Evolutionary conservation across 2,113 vertebrate genomes (phyloP), one percentile per base, ranked within the genome.

Genomic region (Entelurus aequoreus): DNA sequence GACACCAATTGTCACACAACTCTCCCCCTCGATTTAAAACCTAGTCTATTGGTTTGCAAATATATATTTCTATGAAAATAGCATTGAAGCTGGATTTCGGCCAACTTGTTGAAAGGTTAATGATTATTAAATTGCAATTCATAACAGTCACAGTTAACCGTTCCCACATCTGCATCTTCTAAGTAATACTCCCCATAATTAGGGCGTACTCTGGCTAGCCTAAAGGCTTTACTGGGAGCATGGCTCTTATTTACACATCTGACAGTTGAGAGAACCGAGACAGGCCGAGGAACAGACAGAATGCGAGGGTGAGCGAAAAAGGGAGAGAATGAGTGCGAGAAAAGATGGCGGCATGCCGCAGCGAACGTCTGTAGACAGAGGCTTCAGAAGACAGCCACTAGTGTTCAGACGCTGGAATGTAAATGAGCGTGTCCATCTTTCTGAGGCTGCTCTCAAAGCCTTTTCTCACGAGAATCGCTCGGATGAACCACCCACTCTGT

Each of bases 171-270:
- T 62, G 63, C 53, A 60, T 75, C 60, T 60, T 75, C 79, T 70
- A 76, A 78, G 73, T 72, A 83, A 76, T 62, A 72, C 51, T 79
- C 60, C 46, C 55, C 60, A 68, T 80, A 79, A 82, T 84, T 78
- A 79, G 65, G 28, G 28, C 28, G 28, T 28, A 28, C 28, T 28
- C 28, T 28, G 28, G 54, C 66, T 71, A 60, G 69, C 84, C 82
- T 78, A n/a, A 51, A 75, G 81, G 72, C 67, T 75, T 82, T 66
- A 78, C 72, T 76, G 69, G 65, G 80, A 78, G 74, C 71, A 71
- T 66, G 54, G 67, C 54, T 63, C 71, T 62, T 80, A 80, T 83
- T 85, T 84, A 79, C 68, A 82, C 75, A 77, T 84, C 67, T 81
- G 69, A 81, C 73, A 71, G 78, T 75, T 74, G 56, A 71, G 69